Conservation (phyloP, 2,113 vertebrate genomes). For the Ranitomeya imitator region DNA sequence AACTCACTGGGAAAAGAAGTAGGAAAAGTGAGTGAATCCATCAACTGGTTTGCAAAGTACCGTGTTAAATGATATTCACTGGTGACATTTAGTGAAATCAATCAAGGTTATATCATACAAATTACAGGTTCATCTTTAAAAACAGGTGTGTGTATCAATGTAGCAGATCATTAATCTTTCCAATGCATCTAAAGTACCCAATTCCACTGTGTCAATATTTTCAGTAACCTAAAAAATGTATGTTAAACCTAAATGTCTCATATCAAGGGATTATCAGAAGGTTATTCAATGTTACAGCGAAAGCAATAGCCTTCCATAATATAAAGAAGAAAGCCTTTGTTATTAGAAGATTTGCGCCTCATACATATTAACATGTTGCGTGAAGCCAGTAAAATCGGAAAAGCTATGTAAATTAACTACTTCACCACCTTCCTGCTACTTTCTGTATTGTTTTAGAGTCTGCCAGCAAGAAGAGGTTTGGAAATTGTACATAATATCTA, state of each 20-base stretch:
- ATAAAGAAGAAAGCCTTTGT: conserved; percentile 26
- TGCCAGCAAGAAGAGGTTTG: conserved; percentile 22
- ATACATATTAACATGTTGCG: conserved; percentile 35
- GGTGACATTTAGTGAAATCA: conserved; percentile 48
- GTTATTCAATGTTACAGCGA: conserved; percentile 42
- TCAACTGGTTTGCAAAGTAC: background rate
- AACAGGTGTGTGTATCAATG: conserved; percentile 9
- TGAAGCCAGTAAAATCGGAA: conserved; percentile 4
- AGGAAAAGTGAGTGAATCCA: background rate
- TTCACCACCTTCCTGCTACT: background rate
- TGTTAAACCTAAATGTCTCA: conserved; percentile 47
- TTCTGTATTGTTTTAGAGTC: background rate
- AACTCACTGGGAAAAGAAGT: background rate
- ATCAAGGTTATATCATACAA: conserved; percentile 42
- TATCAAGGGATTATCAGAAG: conserved; percentile 50
- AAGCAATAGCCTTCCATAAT: conserved; percentile 19
- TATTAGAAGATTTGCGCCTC: conserved; percentile 10
- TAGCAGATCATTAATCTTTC: conserved; percentile 41
- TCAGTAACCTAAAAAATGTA: conserved; percentile 46
- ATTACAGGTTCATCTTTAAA: conserved; percentile 34
- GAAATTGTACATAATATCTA: conserved; percentile 45
- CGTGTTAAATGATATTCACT: conserved; percentile 41
- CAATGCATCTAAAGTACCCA: conserved; percentile 21
- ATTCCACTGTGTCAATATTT: conserved; percentile 51
- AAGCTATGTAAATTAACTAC: conserved; percentile 11